Conservation (phyloP, 1,140 invertebrate genomes). For the Chelonus insularis region DNA sequence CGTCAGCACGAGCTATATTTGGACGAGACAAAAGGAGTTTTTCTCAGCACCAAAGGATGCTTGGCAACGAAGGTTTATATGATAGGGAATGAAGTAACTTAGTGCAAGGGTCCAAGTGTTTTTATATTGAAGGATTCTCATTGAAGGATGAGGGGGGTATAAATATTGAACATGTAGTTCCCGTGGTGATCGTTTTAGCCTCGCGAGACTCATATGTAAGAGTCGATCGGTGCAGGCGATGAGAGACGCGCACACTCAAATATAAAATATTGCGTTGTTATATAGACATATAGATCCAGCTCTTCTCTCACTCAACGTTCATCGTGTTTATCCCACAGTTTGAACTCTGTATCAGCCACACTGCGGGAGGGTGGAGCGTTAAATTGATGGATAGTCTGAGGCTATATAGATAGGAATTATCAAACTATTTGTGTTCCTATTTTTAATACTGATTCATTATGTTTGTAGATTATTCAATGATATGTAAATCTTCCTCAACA, state of each 20-base stretch:
- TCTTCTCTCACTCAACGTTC: constrained; percentile 3
- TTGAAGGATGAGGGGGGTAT: constrained; percentile 27
- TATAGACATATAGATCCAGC: background rate
- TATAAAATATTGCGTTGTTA: constrained; percentile 26
- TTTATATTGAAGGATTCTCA: constrained; percentile 32
- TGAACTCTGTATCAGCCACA: background rate
- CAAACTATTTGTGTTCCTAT: constrained; percentile 9
- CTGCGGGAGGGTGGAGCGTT: background rate
- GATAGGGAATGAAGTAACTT: background rate
- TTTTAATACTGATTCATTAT: background rate
- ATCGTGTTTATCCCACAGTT: background rate
- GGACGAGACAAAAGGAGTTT: too few relatives aligned
- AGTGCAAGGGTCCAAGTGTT: constrained; percentile 19
- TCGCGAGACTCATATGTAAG: constrained; percentile 27
- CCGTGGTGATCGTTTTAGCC: constrained; percentile 34
- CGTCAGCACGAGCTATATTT: too few relatives aligned
- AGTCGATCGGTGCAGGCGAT: constrained; percentile 19
- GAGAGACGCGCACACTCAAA: constrained; percentile 21
- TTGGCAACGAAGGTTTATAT: background rate
- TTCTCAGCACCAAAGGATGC: too few relatives aligned
- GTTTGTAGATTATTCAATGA: background rate
- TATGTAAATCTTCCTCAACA: background rate
- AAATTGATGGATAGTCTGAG: constrained; percentile 11
- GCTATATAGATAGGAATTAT: constrained; percentile 8
- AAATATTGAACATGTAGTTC: constrained; percentile 31